These are phyloP conservation scores for Nothocercus nigrocapillus DNA, from an alignment of 2,113 vertebrate species.

Conservation along the genomic window DNA sequence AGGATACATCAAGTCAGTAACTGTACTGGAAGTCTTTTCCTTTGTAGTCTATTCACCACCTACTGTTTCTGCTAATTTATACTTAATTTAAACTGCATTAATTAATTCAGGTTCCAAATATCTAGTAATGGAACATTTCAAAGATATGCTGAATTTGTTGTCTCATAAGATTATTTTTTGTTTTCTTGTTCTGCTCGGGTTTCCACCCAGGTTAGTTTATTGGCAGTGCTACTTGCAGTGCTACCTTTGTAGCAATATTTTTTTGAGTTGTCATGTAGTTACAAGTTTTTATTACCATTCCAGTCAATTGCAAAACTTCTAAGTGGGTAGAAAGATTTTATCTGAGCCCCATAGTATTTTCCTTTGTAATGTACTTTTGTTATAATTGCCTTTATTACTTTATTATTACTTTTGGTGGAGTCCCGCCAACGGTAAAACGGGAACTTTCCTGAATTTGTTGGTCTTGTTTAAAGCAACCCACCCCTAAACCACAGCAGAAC, in stretches of 20 bases:
- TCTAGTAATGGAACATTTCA: neutral
- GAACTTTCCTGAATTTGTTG: neutral
- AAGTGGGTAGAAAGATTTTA: neutral
- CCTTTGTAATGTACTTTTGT: neutral
- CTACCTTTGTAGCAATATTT: neutral
- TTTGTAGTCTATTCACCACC: neutral
- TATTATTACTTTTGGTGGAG: neutral
- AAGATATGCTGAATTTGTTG: neutral
- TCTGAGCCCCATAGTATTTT: neutral
- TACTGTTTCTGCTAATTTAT: neutral
- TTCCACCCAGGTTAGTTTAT: neutral
- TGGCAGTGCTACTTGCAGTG: neutral
- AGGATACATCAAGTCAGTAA: neutral
- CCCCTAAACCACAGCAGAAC: neutral
- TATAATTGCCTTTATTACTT: neutral
- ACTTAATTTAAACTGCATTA: neutral
- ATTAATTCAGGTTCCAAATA: neutral
- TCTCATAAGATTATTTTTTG: neutral
- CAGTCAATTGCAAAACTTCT: neutral
- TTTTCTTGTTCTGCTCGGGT: neutral
- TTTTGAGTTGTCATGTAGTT: neutral
- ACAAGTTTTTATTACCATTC: neutral
- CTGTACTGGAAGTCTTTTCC: neutral
- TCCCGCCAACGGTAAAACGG: neutral
- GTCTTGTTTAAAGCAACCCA: neutral